Percentiles rank a stretch among this genome's conserved stretches.
These are phyloP conservation scores for Salvelinus alpinus DNA, from an alignment of 2,113 vertebrate species.

Conservation along the genomic window DNA sequence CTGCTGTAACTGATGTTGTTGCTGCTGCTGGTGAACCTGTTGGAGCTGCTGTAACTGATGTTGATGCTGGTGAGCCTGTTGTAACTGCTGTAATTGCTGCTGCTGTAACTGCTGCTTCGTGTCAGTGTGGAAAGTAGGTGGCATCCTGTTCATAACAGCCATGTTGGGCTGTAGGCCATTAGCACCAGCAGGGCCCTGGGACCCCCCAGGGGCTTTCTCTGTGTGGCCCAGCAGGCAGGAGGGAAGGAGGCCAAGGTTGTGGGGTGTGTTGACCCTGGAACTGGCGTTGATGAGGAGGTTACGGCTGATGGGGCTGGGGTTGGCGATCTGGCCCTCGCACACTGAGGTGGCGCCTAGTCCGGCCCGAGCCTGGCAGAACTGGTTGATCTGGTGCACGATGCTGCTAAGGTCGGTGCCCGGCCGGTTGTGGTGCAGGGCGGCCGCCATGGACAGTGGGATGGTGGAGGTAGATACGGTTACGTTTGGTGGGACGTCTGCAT, in stretches of 20 bases:
- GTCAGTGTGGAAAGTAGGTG: slow-evolving; percentile 82
- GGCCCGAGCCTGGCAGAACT: slow-evolving; percentile 95
- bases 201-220: slow-evolving; percentile 75
- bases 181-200: slow-evolving; percentile 67
- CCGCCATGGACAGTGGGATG: slow-evolving; percentile 98
- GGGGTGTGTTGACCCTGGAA: slow-evolving; percentile 90
- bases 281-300: slow-evolving; percentile 97
- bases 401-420: slow-evolving; percentile 88
- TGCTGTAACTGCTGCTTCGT: slow-evolving; percentile 62
- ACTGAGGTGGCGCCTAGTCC: slow-evolving; percentile 94
- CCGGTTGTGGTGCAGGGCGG: slow-evolving; percentile 91
- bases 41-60: slow-evolving; percentile 59
- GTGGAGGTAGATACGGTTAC: slow-evolving; percentile 99
- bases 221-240: slow-evolving; percentile 85
- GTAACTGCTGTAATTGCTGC: slow-evolving; percentile 64
- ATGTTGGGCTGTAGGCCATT: slow-evolving; percentile 74
- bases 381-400: slow-evolving; percentile 98
- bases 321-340: slow-evolving; percentile 98
- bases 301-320: slow-evolving; percentile 96
- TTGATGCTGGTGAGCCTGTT: slow-evolving; percentile 67
- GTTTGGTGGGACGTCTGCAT: slow-evolving; percentile 95
- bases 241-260: slow-evolving; percentile 72
- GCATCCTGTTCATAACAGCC: slow-evolving; percentile 76
- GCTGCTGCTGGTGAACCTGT: slow-evolving; percentile 69
- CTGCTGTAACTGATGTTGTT: slow-evolving; percentile 57